Base-by-base conservation (phyloP, 2,797 vertebrate species). In the Capromys pilorides region DNA sequence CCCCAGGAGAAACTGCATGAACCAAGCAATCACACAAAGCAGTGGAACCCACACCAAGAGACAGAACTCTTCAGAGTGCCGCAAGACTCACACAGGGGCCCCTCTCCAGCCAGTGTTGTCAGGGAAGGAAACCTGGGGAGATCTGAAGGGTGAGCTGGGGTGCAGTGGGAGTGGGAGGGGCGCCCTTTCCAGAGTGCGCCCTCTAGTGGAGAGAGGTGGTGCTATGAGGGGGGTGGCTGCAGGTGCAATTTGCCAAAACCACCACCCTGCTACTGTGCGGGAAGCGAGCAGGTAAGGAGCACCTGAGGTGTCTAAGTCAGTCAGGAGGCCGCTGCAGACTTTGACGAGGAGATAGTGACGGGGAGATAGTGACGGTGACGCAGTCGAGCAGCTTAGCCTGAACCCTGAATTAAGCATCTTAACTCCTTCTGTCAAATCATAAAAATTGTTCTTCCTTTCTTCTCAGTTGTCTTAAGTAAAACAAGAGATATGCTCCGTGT, bases 381-480 rank as follows among this genome's bases (percentile, higher is more conserved):
- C 51, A 26, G 54, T 41, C 67, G 64, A 33, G 57, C 31, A 3
- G 3, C 10, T 83, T 75, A 73, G 64, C 22, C 28, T 54, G 45
- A 92, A 39, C 75, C 41, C n/a, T 62, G 26, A 73, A 81, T 24
- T 67, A 66, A 9, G 1, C n/a, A 45, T 67, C 92, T 62, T 8
- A 51, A 33, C 69, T 66, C 78, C 77, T 93, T 66, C 80, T 36
- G 62, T 91, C 41, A 51, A 33, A 67, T 89, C 26, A 1, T 82
- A 39, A 77, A 81, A n/a, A 22, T 1, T 61, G 22, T 62, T 67
- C 83, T 77, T 88, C n/a, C n/a, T 94, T 94, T 91, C 69, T 88
- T 87, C 49, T 85, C 86, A 21, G 73, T 41, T 41, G 18, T 95
- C 69, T 69, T 22, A 39, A 95, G 49, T 16, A 39, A 94, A 41